These are phyloP conservation scores for Agrenia bidenticulata DNA, from an alignment of 2,888 invertebrate species.

Conservation along the genomic window DNA sequence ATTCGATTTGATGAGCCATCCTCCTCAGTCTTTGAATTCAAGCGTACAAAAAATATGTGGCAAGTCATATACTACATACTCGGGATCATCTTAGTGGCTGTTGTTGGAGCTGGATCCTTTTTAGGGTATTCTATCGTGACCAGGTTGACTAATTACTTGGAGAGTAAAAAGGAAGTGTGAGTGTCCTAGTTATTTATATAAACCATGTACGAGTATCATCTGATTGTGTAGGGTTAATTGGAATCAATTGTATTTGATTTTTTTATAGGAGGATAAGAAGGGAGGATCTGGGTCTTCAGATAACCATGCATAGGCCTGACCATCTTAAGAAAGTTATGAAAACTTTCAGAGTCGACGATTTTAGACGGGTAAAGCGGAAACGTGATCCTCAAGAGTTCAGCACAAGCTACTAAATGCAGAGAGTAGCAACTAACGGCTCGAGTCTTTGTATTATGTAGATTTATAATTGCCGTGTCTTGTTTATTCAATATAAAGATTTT, in stretches of 20 bases:
- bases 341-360: constrained; percentile 19
- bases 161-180: constrained; percentile 25
- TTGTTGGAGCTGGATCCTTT: not conserved
- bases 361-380: constrained; percentile 9
- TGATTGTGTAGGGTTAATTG: not conserved
- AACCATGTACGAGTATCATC: not conserved
- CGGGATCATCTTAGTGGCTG: not conserved
- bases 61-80: not conserved
- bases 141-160: constrained; percentile 10
- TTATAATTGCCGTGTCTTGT: too few species aligned
- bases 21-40: not conserved
- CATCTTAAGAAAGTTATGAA: constrained; percentile 20
- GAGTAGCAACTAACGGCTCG: too few species aligned
- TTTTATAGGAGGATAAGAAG: constrained; percentile 15
- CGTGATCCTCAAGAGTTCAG: too few species aligned
- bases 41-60: constrained; percentile 3
- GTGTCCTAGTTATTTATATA: not conserved
- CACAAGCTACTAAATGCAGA: too few species aligned
- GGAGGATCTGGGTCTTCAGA: constrained; percentile 10
- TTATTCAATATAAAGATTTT: too few species aligned
- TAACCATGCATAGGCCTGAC: constrained; percentile 21
- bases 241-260: not conserved
- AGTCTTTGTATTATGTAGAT: too few species aligned
- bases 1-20: too few species aligned
- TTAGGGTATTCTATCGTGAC: constrained; percentile 17